These are phyloP conservation scores for Ceramica pisi DNA, from an alignment of 2,888 invertebrate genomes.

Conservation along the genomic window DNA sequence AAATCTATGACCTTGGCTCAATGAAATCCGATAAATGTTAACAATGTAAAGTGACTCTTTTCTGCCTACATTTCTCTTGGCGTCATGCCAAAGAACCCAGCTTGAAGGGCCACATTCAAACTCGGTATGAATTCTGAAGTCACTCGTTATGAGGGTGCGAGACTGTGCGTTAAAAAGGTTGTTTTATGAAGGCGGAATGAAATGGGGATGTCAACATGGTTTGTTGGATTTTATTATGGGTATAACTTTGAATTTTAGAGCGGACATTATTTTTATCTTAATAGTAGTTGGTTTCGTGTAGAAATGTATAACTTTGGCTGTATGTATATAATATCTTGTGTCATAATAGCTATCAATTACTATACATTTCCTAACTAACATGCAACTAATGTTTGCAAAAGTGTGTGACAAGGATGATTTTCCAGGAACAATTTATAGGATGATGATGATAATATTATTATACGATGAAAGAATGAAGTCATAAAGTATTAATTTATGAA, in stretches of 20 bases:
- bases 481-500: not conserved
- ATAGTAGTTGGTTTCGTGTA: not conserved
- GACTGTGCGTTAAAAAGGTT: constrained; percentile 4
- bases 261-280: not conserved
- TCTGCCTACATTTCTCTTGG: constrained; percentile 78
- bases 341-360: too few relatives aligned
- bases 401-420: not conserved
- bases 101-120: constrained; percentile 67
- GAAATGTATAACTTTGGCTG: not conserved
- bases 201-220: constrained; percentile 8
- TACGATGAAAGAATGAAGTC: too few relatives aligned
- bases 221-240: constrained; percentile 2
- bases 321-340: not conserved
- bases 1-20: constrained; percentile 56
- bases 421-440: too few relatives aligned
- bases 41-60: constrained; percentile 71
- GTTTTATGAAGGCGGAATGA: constrained; percentile 1
- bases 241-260: not conserved
- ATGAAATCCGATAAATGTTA: constrained; percentile 65
- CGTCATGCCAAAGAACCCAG: constrained; percentile 70
- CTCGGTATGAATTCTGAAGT: constrained; percentile 62
- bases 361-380: not conserved
- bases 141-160: constrained; percentile 56
- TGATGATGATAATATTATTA: too few relatives aligned
- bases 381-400: not conserved